Evolutionary conservation across 1,140 invertebrate species (phyloP), one percentile per base, ranked within the genome.

Genomic region (Procambarus clarkii): DNA sequence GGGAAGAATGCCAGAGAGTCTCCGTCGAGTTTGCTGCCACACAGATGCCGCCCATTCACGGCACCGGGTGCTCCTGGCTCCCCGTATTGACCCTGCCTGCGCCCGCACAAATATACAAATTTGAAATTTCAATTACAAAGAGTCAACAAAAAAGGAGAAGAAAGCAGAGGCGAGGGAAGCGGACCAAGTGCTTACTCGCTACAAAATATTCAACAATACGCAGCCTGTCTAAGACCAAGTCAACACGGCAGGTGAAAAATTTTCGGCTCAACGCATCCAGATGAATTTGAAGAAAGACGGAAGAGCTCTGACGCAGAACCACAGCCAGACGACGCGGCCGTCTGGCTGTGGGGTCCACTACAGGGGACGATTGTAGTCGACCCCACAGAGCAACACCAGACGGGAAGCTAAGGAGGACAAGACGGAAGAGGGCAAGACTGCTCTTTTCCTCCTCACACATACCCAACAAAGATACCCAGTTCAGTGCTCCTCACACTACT

Each of bases 111-210:
- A 81, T 81, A 81, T 48, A 54, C 79, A 58, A 50, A 81, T 81
- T 81, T 81, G 79, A 81, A 81, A 81, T 81, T 81, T 81, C 79
- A 81, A 81, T 81, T 81, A 81, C 79, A 54, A 58, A 81, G 48
- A 24, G 54, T 81, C 79, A 81, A 81, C 79, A 81, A 58, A 81
- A 81, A 81, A 58, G 54, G 21, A 58, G 46, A 81, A 81, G 50
- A 81, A 54, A 81, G 54, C 58, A 54, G 18, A 58, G 48, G 48
- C 79, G 46, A 9, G 24, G 79, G 79, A 81, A 48, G 79, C 48
- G 21, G 79, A 5, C 15, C n/a, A 34, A 81, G 79, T 81, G 79
- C 79, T 81, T 54, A 81, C 79, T 54, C 79, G 46, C 54, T 50
- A 81, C 79, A 54, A 81, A 81, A 81, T 81, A 81, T 81, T 81